Percentiles rank a stretch among this genome's conserved stretches.
Conservation (phyloP, 1,140 invertebrate genomes). For the Drosophila funebris region DNA sequence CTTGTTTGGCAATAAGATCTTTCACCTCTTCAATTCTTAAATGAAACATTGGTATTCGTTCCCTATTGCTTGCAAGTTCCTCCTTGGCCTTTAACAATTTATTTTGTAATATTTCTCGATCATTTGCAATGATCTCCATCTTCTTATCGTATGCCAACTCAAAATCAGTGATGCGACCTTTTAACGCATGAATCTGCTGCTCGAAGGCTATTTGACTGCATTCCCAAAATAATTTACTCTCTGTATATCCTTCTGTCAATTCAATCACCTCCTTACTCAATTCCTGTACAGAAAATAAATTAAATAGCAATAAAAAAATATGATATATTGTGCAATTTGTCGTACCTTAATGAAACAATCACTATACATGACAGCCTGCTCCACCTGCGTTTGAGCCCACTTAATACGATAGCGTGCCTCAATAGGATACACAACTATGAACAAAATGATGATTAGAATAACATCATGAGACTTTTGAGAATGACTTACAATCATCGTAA, state of each 20-base stretch:
- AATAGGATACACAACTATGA: slow-evolving; percentile 38
- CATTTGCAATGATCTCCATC: slow-evolving; percentile 32
- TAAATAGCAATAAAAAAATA: not conserved
- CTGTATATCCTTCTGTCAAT: not conserved
- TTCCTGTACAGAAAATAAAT: no score
- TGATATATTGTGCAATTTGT: not conserved
- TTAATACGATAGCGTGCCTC: slow-evolving; percentile 46
- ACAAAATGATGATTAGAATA: not conserved
- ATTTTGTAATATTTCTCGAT: slow-evolving; percentile 3
- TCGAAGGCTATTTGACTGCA: not conserved
- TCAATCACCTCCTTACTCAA: slow-evolving; percentile 30
- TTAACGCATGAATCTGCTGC: slow-evolving; percentile 23
- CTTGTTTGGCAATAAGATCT: not conserved
- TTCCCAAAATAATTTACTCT: slow-evolving; percentile 1
- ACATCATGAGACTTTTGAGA: no score
- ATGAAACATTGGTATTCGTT: slow-evolving; percentile 25
- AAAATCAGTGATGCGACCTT: slow-evolving; percentile 6
- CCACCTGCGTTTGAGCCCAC: slow-evolving; percentile 16
- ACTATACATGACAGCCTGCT: slow-evolving; percentile 11
- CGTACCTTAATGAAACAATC: not conserved
- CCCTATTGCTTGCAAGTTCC: slow-evolving; percentile 18
- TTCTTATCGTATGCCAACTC: slow-evolving; percentile 35
- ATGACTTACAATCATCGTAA: slow-evolving; percentile 1
- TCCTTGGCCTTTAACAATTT: slow-evolving; percentile 38
- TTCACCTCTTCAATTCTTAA: slow-evolving; percentile 11